phyloP scores from a whole-genome alignment of 2,113 vertebrate genomes.

The Tinamus guttatus region DNA sequence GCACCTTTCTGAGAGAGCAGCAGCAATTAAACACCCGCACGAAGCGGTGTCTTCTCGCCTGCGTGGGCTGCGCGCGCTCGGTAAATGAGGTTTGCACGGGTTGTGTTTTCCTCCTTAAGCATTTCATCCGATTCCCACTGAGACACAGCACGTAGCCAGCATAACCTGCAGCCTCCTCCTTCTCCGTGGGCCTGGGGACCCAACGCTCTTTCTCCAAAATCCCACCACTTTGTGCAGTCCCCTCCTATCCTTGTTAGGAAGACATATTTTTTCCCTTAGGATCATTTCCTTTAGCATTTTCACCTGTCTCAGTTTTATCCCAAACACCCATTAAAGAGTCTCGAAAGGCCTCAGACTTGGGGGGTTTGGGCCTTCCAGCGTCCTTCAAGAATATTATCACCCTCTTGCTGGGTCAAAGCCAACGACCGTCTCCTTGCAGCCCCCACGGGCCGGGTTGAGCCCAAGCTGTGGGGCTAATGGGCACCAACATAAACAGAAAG shows the following conservation, averaged over 20 bases:
- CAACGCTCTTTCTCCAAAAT: background rate
- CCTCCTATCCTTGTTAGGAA: background rate
- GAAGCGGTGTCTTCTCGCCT: background rate
- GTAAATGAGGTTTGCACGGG: fast-evolving
- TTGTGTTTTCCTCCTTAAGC: background rate
- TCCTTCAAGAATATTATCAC: background rate
- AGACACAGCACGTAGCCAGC: background rate
- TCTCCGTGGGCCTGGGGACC: background rate
- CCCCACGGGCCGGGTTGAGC: background rate
- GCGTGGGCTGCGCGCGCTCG: background rate
- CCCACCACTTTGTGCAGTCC: background rate
- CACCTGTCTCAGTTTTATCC: background rate
- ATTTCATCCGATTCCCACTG: background rate
- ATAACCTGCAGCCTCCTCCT: background rate
- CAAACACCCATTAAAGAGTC: background rate
- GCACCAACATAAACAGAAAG: background rate
- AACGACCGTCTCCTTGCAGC: background rate
- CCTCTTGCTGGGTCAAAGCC: background rate
- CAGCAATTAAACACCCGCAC: too few relatives aligned
- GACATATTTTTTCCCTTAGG: background rate
- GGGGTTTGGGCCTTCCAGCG: background rate
- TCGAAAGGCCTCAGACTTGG: background rate
- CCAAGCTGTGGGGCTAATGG: background rate
- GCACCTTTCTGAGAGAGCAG: background rate
- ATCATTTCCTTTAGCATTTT: background rate